phyloP scores from a whole-genome alignment of 2,888 invertebrate species.

The Lithophane semibrunnea region DNA sequence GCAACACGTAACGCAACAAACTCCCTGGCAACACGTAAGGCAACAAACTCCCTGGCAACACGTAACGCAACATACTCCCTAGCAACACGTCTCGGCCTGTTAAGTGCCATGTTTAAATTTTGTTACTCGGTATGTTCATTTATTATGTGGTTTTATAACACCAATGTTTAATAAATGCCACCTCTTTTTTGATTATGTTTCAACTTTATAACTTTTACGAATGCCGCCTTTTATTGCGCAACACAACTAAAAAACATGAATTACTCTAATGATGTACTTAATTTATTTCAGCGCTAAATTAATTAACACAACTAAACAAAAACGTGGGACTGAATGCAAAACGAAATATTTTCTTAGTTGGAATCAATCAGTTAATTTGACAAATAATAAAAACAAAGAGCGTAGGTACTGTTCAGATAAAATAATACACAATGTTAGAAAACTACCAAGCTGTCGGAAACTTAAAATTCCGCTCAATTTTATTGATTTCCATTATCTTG shows the following conservation, averaged over 20 bases:
- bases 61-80: neutral
- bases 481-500: neutral
- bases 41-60: neutral
- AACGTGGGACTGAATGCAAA: slow-evolving; percentile 15
- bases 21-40: neutral
- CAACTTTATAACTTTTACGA: slow-evolving; percentile 17
- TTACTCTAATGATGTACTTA: neutral
- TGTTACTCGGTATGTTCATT: neutral
- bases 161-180: slow-evolving; percentile 15
- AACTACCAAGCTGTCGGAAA: neutral
- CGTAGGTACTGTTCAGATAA: neutral
- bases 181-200: slow-evolving; percentile 4
- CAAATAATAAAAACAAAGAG: neutral
- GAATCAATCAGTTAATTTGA: slow-evolving; percentile 5
- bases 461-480: neutral
- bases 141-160: slow-evolving; percentile 7
- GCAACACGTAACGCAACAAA: neutral
- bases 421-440: neutral
- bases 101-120: slow-evolving; percentile 1
- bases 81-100: neutral
- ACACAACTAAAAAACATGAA: slow-evolving; percentile 12
- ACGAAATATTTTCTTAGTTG: neutral
- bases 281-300: slow-evolving; percentile 2
- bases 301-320: slow-evolving; percentile 12
- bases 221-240: neutral